Base-by-base conservation (phyloP, 2,888 invertebrate genomes). In the Drosophila ezoana region DNA sequence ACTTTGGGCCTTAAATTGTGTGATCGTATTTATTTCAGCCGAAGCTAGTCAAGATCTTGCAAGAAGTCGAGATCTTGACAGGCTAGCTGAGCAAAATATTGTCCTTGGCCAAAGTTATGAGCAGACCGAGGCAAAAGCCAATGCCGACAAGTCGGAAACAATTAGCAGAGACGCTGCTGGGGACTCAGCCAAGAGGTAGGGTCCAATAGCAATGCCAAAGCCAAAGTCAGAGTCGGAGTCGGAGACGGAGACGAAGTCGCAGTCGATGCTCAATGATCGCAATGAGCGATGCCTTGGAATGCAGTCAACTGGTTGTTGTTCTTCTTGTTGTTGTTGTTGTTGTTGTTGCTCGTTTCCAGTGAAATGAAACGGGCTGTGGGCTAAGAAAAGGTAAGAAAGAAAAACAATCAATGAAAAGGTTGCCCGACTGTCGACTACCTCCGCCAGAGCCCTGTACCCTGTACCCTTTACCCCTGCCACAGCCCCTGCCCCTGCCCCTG, bases 331-430 rank as follows among this genome's bases (percentile, higher is more conserved):
- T 16, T 67, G 45, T 56, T 53, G 57, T 56, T 54, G 37, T 37
- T 60, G 51, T 32, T 71, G 49, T 65, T 69, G 52, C 54, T 16
- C 66, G 66, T 84, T 82, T 82, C 87, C 84, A 81, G 76, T 53
- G 87, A 87, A 83, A 79, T 77, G 60, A 60, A 56, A 56, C 73
- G 68, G 41, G 63, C 72, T 58, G 51, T 49, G 66, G 56, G 23
- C 63, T 28, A 54, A 65, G 74, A 57, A 62, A 67, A 70, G 73
- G 73, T 58, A 52, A 40, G 28, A 72, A 68, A 71, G 60, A 69
- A 72, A 79, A 81, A 81, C 82, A 84, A 81, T 84, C 87, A 87
- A 87, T 87, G 85, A 83, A 81, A 87, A 76, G 82, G 82, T 83
- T 83, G 60, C 72, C 53, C 71, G 65, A 62, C 72, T 66, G 48